Evolutionary conservation across 2,888 invertebrate genomes (phyloP).

Genomic region (Acleris sparsana): DNA sequence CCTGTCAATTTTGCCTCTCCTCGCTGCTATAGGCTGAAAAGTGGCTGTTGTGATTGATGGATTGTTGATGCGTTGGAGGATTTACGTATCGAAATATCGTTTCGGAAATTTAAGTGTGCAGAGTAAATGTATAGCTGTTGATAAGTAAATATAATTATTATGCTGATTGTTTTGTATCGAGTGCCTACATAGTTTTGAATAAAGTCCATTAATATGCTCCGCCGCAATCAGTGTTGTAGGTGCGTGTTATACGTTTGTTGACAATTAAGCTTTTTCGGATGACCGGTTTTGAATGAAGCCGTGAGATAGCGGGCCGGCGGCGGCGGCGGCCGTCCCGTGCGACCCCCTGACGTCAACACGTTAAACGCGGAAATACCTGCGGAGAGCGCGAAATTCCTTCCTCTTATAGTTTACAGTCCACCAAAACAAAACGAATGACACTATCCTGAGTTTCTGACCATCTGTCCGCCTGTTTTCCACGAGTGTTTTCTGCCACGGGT

Average conservation of each 20-base stretch:
- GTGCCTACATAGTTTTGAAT: not conserved
- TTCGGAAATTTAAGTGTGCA: constrained; percentile 6
- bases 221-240: constrained; percentile 8
- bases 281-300: constrained; percentile 35
- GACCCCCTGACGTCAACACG: constrained; percentile 33
- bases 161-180: not conserved
- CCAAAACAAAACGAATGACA: too few relatives aligned
- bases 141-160: constrained; percentile 8
- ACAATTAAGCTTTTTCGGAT: constrained; percentile 27
- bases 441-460: too few relatives aligned
- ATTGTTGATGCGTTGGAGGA: constrained; percentile 27
- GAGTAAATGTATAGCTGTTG: constrained; percentile 4
- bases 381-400: too few relatives aligned
- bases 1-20: constrained; percentile 27
- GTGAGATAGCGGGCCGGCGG: constrained; percentile 29
- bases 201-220: not conserved
- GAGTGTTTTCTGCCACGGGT: too few relatives aligned
- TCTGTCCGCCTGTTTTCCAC: too few relatives aligned
- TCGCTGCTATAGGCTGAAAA: constrained; percentile 31
- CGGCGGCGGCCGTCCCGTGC: constrained; percentile 12
- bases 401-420: too few relatives aligned
- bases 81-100: constrained; percentile 22
- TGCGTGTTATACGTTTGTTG: constrained; percentile 17
- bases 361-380: constrained; percentile 3
- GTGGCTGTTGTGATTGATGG: constrained; percentile 34